Percentiles rank a stretch among this genome's conserved stretches.
phyloP scores from a whole-genome alignment of 2,888 invertebrate species.

The Drosophila niveifrons region DNA sequence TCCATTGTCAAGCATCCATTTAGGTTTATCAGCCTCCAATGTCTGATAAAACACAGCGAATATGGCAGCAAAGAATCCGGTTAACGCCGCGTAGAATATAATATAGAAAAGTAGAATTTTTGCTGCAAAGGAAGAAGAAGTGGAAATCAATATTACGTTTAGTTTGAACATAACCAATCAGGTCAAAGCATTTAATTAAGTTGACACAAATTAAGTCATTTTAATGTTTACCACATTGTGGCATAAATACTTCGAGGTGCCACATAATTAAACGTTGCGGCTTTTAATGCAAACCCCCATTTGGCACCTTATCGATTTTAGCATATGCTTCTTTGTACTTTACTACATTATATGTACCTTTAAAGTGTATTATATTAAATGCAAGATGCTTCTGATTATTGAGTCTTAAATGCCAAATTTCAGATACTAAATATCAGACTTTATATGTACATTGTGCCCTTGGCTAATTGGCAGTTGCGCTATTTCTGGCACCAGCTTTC shows the following conservation, averaged over 20 bases:
- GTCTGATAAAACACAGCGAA: slow-evolving; percentile 98
- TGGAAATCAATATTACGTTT: slow-evolving; percentile 7
- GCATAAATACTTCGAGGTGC: not conserved
- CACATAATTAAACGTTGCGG: slow-evolving; percentile 11
- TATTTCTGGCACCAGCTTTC: slow-evolving; percentile 12
- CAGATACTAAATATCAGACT: not conserved
- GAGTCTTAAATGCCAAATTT: not conserved
- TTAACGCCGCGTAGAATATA: slow-evolving; percentile 96
- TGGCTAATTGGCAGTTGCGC: slow-evolving; percentile 30
- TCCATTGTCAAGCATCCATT: slow-evolving; percentile 94
- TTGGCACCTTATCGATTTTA: not conserved
- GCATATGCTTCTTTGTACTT: not conserved
- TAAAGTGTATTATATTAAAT: not conserved
- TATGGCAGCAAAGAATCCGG: slow-evolving; percentile 97
- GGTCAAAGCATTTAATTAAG: not conserved
- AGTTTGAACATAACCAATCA: not conserved
- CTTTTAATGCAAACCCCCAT: not conserved
- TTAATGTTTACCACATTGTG: not conserved
- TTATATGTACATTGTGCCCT: slow-evolving; percentile 3
- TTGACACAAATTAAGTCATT: not conserved
- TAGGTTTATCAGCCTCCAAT: slow-evolving; percentile 92
- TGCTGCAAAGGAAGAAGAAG: slow-evolving; percentile 88
- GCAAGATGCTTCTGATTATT: not conserved
- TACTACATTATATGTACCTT: not conserved
- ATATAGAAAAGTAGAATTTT: slow-evolving; percentile 98